phyloP scores from a whole-genome alignment of 2,888 invertebrate genomes.

The Rhaphigaster nebulosa region DNA sequence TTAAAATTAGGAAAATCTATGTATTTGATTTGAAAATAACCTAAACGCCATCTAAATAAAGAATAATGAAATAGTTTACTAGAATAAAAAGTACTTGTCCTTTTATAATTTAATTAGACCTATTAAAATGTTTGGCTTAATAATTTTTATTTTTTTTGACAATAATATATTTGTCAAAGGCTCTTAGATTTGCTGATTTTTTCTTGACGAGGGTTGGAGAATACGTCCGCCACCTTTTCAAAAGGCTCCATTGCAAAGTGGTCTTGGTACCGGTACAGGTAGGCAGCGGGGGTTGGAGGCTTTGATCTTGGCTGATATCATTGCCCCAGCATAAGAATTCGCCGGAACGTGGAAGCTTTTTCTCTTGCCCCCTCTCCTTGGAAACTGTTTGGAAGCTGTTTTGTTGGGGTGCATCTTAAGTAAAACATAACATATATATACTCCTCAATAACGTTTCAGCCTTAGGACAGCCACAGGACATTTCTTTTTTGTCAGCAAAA shows the following conservation, averaged over 20 bases:
- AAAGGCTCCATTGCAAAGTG: neutral
- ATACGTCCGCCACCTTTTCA: neutral
- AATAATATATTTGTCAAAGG: neutral
- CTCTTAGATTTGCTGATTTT: neutral
- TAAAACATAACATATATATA: no score
- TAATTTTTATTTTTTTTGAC: no score
- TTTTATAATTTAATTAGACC: no score
- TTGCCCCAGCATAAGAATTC: constrained; percentile 14
- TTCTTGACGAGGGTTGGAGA: neutral
- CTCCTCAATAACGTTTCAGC: neutral
- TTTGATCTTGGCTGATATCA: neutral
- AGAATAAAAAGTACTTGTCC: no score
- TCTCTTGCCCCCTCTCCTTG: neutral
- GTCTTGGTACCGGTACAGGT: neutral
- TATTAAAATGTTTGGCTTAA: no score
- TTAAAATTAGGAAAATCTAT: no score
- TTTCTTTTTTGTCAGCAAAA: no score
- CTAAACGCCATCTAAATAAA: no score
- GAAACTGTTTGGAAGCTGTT: neutral
- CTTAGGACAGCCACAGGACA: neutral
- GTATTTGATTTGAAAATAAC: no score
- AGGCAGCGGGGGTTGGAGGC: neutral
- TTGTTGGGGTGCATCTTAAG: neutral
- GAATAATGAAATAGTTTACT: no score
- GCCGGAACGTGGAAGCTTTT: neutral